These are phyloP conservation scores for Unio delphinus DNA, from an alignment of 2,888 invertebrate genomes.

Conservation along the genomic window DNA sequence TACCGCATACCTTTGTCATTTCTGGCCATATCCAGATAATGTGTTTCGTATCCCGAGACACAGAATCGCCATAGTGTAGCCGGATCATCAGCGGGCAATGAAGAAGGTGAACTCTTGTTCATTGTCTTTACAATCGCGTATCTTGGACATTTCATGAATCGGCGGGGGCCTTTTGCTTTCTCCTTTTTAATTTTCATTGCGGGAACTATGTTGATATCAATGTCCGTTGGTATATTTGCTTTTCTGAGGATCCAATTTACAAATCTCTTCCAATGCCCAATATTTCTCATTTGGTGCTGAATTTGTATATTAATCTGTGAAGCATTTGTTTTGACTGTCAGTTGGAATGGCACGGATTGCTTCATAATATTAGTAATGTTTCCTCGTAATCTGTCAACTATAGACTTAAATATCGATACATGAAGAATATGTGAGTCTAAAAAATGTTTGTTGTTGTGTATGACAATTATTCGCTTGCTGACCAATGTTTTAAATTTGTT, in stretches of 20 bases:
- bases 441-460: not conserved
- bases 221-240: not conserved
- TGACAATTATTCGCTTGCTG: slow-evolving; percentile 6
- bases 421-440: slow-evolving; percentile 16
- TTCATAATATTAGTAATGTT: not conserved
- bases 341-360: slow-evolving; percentile 2
- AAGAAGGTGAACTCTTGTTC: slow-evolving; percentile 8
- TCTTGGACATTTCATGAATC: slow-evolving; percentile 23
- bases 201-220: slow-evolving; percentile 44
- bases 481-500: slow-evolving; percentile 9
- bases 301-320: slow-evolving; percentile 25
- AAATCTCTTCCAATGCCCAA: too few relatives aligned
- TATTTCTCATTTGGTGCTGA: too few relatives aligned
- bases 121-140: slow-evolving; percentile 43
- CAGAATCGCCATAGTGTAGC: slow-evolving; percentile 35
- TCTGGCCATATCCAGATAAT: slow-evolving; percentile 31
- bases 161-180: slow-evolving; percentile 10
- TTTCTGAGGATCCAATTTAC: too few relatives aligned
- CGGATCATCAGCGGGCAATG: slow-evolving; percentile 8
- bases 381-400: slow-evolving; percentile 10
- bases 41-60: slow-evolving; percentile 40
- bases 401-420: slow-evolving; percentile 14
- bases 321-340: slow-evolving; percentile 19
- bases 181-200: slow-evolving; percentile 27
- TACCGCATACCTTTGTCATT: slow-evolving; percentile 17